Base-by-base conservation (phyloP, 2,888 invertebrate genomes). In the Watsonalla cultraria region DNA sequence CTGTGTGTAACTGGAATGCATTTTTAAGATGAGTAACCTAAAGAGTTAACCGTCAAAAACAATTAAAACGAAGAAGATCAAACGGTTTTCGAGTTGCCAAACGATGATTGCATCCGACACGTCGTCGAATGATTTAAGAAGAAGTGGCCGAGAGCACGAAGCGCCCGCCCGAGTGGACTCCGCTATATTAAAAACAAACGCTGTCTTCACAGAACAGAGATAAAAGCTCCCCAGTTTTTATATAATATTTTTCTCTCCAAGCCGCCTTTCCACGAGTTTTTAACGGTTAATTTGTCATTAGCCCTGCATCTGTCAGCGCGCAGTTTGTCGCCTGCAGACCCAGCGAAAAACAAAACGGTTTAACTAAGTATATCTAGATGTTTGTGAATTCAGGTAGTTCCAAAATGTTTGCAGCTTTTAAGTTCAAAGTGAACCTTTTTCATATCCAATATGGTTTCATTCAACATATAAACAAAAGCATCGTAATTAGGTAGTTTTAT, bases 241-340 rank as follows among this genome's bases (percentile, higher is more conserved):
- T 73, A 72, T 60, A 59, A 59, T 65, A 70, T 77, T 80, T 86
- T 78, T 78, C 63, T 68, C 64, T 68, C 65, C 71, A 66, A 64
- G 61, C 61, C 70, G 75, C 74, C 76, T 80, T 82, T 80, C 77
- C 74, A 71, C 78, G 73, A 78, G 78, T 81, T 83, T 84, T 82
- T 81, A 81, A 82, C 81, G 68, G 79, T 80, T 84, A 86, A 87
- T 85, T 87, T 86, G 84, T 86, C 83, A 82, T 85, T 82, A 85
- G 80, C 75, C 76, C 77, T 82, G 80, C 78, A 76, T 85, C 82
- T 85, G 86, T 86, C 83, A 82, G 75, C 83, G 68, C 63, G 61
- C 54, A 66, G 69, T 73, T 76, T 74, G 77, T 75, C 76, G 70
- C 74, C 70, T 59, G 65, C 71, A 70, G 69, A 61, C 55, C 54